Evolutionary conservation across 2,797 vertebrate genomes (phyloP).

Genomic region (Eulemur albifrons): DNA sequence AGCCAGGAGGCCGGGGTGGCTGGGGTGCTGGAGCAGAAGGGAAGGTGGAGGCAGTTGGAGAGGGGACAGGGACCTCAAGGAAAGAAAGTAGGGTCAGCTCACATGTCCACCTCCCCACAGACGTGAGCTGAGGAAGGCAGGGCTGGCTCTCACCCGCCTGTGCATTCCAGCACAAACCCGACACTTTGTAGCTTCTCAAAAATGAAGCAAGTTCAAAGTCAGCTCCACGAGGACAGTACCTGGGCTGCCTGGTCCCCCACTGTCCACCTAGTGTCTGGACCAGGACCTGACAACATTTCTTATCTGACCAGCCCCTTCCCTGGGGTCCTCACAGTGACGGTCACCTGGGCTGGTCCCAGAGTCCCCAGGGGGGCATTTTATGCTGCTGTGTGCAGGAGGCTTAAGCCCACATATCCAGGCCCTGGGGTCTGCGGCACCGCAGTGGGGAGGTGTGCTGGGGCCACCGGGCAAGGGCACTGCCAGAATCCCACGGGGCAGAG

Average conservation of each 20-base stretch:
- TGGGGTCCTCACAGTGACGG: neutral
- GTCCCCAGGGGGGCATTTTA: neutral
- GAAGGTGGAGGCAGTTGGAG: neutral
- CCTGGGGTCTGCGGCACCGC: neutral
- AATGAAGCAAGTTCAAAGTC: neutral
- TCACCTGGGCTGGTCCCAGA: neutral
- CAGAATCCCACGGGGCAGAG: neutral
- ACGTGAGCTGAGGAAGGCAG: too few relatives aligned
- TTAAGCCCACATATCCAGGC: too few relatives aligned
- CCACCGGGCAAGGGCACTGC: neutral
- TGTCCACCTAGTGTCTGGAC: neutral
- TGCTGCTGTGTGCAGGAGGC: neutral
- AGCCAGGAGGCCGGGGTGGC: neutral
- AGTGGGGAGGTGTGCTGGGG: neutral
- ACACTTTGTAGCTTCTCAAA: neutral
- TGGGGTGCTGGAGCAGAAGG: neutral
- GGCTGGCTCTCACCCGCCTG: neutral
- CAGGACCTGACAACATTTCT: neutral
- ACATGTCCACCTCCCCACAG: neutral
- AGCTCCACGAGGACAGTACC: neutral
- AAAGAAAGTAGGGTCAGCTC: neutral
- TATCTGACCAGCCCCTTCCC: neutral
- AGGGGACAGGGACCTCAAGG: neutral
- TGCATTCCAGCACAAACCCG: neutral
- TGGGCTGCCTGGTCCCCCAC: neutral